These are phyloP conservation scores for Eumacrocentrus americanus DNA, from an alignment of 2,888 invertebrate genomes.

Conservation along the genomic window DNA sequence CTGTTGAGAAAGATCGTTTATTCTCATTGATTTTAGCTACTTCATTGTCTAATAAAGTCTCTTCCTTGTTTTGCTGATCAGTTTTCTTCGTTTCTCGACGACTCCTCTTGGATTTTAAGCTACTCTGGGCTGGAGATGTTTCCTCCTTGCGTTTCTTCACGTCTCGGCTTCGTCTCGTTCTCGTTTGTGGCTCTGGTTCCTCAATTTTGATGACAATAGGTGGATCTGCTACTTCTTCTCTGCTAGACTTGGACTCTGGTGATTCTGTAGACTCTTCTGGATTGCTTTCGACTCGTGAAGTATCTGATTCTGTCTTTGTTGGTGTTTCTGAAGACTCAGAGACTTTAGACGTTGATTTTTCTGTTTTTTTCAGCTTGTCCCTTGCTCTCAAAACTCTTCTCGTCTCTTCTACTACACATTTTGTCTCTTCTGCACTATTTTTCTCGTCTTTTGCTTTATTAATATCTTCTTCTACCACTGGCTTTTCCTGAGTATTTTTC, in stretches of 20 bases:
- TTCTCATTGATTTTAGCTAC: slow-evolving; percentile 60
- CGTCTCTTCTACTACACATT: slow-evolving; percentile 44
- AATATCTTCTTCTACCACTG: slow-evolving; percentile 16
- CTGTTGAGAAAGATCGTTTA: slow-evolving; percentile 40
- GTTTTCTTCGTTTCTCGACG: slow-evolving; percentile 42
- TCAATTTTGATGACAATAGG: slow-evolving; percentile 46
- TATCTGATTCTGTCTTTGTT: slow-evolving; percentile 34
- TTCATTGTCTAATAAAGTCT: slow-evolving; percentile 56
- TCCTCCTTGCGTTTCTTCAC: slow-evolving; percentile 51
- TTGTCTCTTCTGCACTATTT: slow-evolving; percentile 38
- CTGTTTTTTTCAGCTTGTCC: slow-evolving; percentile 46
- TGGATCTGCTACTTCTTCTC: slow-evolving; percentile 53
- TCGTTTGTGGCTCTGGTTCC: slow-evolving; percentile 40
- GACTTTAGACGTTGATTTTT: slow-evolving; percentile 30
- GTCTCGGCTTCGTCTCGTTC: slow-evolving; percentile 52
- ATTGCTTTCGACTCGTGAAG: not conserved
- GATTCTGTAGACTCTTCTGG: slow-evolving; percentile 17
- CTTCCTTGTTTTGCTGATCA: slow-evolving; percentile 56
- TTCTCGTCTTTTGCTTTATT: slow-evolving; percentile 17
- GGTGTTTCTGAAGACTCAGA: slow-evolving; percentile 33
- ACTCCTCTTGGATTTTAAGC: slow-evolving; percentile 42
- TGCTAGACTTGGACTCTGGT: slow-evolving; percentile 18
- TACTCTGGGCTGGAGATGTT: slow-evolving; percentile 22
- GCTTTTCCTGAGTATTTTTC: slow-evolving; percentile 23
- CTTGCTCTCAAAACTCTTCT: slow-evolving; percentile 50